Percentiles rank a stretch among this genome's conserved stretches.
Evolutionary conservation across 2,797 vertebrate genomes (phyloP).

Genomic region (Acrossocheilus wenchowensis): DNA sequence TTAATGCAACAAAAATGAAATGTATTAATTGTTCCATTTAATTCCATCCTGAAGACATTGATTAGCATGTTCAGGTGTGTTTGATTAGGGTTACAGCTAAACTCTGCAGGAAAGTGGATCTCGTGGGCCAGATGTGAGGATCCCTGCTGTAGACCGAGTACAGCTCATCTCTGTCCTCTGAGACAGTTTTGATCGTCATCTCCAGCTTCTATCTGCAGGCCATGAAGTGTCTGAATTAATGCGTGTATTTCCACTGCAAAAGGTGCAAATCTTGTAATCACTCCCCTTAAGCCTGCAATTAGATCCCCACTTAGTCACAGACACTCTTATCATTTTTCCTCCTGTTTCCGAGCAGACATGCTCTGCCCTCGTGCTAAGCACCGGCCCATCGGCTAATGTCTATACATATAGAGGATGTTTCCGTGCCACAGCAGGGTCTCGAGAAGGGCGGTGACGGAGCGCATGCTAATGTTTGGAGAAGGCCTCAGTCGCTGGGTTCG

Average conservation of each 20-base stretch:
- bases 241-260: conserved; percentile 33
- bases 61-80: no score
- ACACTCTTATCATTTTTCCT: conserved; percentile 43
- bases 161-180: conserved; percentile 22
- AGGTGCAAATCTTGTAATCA: conserved; percentile 39
- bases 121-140: no score
- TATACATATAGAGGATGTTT: conserved; percentile 36
- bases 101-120: no score
- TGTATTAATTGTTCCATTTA: not conserved
- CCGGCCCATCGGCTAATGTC: conserved; percentile 31
- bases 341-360: conserved; percentile 21
- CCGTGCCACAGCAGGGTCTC: conserved; percentile 46
- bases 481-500: conserved; percentile 28
- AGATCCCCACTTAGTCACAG: conserved; percentile 42
- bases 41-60: not conserved
- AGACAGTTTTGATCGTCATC: conserved; percentile 20
- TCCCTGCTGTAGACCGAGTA: not conserved
- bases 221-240: conserved; percentile 34
- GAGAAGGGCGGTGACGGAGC: conserved; percentile 10
- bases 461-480: conserved; percentile 55
- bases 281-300: conserved; percentile 50
- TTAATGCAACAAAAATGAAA: not conserved
- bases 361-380: conserved; percentile 18
- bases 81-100: no score
- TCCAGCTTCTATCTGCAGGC: conserved; percentile 13